Base-by-base conservation (phyloP, 2,888 invertebrate genomes). In the Autographa gamma region DNA sequence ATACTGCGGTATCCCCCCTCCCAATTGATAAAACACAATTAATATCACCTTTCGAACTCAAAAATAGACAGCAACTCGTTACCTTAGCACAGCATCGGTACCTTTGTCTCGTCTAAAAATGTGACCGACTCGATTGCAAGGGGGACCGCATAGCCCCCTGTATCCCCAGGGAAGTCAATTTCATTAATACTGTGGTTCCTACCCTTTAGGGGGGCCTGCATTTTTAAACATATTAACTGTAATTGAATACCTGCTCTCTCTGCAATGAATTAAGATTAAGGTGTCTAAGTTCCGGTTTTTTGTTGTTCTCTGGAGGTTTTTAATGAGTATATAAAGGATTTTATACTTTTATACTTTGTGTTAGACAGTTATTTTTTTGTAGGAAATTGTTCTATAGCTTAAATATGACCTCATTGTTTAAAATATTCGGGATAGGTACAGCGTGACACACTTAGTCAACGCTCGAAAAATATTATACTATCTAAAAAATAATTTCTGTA, bases 101-200 rank as follows among this genome's bases (percentile, higher is more conserved):
- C 85, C 85, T 86, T 88, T 89, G 90, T 90, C 88, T 88, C 74
- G 80, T 70, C 64, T 73, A 85, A 87, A 85, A 85, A 82, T 82
- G 83, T 78, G 84, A 85, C 83, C 84, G 80, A 86, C 83, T 70
- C 65, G 76, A 81, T 72, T 76, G 61, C 63, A 76, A 77, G 81
- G 83, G 77, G 68, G 77, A 73, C 74, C 73, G 69, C 69, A 66
- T 38, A 71, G 69, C 61, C 85, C 85, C 78, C 31, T 8, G 79
- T 81, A 48, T 81, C 90, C 95, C 90, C 94, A 16, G 68, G 94
- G 95, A 93, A 92, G 91, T 91, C 93, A 92, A 95, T 95, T 95
- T 95, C 94, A 95, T 95, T 95, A 95, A 93, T 93, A 89, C 91
- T 90, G 93, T 88, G 92, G 93, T 92, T 84, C 83, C 82, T 82